Conservation (phyloP, 2,888 invertebrate species). For the Cheilosia vernalis region DNA sequence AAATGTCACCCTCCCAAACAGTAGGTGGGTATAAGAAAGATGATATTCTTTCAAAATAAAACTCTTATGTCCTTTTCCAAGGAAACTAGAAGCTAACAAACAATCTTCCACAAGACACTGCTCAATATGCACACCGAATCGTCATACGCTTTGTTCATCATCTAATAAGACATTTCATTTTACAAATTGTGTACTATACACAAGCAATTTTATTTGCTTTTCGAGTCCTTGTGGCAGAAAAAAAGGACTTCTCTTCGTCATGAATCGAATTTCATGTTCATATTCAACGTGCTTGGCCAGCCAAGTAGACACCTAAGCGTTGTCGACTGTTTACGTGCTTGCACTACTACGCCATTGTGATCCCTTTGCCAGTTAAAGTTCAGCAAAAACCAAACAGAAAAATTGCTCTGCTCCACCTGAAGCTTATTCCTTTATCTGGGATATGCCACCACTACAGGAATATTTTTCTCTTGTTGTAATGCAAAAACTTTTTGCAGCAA, state of each 20-base stretch:
- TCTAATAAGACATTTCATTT: conserved; percentile 1
- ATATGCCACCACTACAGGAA: not conserved
- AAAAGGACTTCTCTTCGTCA: conserved; percentile 21
- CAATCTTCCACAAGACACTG: too few species aligned
- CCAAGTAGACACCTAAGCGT: not conserved
- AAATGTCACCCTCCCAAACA: too few species aligned
- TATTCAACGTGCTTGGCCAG: conserved; percentile 29
- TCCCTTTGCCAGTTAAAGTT: conserved; percentile 12
- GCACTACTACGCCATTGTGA: conserved; percentile 28
- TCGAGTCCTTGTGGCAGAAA: not conserved
- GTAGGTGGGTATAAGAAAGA: too few species aligned
- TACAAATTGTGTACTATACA: not conserved
- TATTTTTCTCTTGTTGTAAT: not conserved
- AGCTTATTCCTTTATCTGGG: conserved; percentile 7
- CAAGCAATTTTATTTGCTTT: too few species aligned
- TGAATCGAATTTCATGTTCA: conserved; percentile 45
- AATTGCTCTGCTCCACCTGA: not conserved
- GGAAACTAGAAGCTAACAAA: too few species aligned
- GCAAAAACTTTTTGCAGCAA: conserved; percentile 20
- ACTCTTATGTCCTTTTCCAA: too few species aligned
- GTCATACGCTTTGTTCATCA: conserved; percentile 31
- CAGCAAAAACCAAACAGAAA: not conserved
- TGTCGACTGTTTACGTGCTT: conserved; percentile 17
- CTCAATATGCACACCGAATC: conserved; percentile 21
- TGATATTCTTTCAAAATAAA: too few species aligned